Conservation (phyloP, 2,797 vertebrate species). For the Tenualosa ilisha region DNA sequence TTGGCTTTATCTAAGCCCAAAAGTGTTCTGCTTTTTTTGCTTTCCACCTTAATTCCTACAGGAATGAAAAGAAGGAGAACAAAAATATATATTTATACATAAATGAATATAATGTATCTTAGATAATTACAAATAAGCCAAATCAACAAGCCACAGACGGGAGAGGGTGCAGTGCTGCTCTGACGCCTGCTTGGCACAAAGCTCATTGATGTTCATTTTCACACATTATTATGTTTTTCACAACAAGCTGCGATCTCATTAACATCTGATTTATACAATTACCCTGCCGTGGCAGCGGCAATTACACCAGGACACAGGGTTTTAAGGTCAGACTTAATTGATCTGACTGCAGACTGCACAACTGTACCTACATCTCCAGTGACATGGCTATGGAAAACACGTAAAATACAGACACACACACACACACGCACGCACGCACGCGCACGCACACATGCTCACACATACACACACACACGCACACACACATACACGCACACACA, state of each 20-base stretch:
- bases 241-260: slow-evolving; percentile 87
- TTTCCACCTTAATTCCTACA: slow-evolving; percentile 32
- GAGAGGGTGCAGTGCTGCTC: slow-evolving; percentile 22
- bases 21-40: not conserved
- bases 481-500: slow-evolving; percentile 4
- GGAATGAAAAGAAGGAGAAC: slow-evolving; percentile 36
- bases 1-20: slow-evolving; percentile 43
- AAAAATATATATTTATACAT: not conserved
- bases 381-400: not conserved
- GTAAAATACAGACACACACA: slow-evolving; percentile 1
- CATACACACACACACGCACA: slow-evolving; percentile 17
- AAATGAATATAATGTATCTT: not conserved
- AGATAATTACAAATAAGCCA: slow-evolving; percentile 5
- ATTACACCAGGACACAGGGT: slow-evolving; percentile 88
- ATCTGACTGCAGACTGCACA: slow-evolving; percentile 78
- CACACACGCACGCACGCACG: not conserved
- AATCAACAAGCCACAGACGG: slow-evolving; percentile 31
- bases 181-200: slow-evolving; percentile 34
- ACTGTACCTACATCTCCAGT: slow-evolving; percentile 63
- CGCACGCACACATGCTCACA: not conserved
- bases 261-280: slow-evolving; percentile 87
- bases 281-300: slow-evolving; percentile 79
- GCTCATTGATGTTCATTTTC: slow-evolving; percentile 74
- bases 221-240: slow-evolving; percentile 82
- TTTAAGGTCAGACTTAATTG: slow-evolving; percentile 87